Conservation (phyloP, 2,888 invertebrate genomes). For the Latrodectus elegans region DNA sequence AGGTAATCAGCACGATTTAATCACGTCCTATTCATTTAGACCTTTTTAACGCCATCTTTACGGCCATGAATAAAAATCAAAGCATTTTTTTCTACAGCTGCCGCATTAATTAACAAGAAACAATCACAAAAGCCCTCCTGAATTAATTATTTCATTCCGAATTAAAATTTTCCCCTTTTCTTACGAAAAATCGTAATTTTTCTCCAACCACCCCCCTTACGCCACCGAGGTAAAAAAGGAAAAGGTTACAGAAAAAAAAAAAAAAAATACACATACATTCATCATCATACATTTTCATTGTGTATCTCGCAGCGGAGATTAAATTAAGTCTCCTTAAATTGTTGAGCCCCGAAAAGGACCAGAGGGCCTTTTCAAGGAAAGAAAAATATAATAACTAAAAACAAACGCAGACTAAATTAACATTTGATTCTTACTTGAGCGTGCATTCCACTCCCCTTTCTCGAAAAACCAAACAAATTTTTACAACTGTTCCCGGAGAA, state of each 20-base stretch:
- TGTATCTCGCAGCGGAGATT: conserved; percentile 2
- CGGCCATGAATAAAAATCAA: not conserved
- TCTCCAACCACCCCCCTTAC: not conserved
- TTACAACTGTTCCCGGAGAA: conserved; percentile 12
- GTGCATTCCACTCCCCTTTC: not conserved
- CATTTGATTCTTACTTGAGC: conserved; percentile 54
- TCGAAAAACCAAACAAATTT: conserved; percentile 23
- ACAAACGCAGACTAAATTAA: conserved; percentile 51
- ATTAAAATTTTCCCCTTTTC: not conserved
- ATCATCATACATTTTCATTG: conserved; percentile 2
- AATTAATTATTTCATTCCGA: not conserved
- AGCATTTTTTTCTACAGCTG: not conserved
- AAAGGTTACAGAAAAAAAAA: not conserved
- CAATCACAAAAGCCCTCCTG: not conserved
- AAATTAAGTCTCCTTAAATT: conserved; percentile 5
- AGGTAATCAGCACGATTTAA: not conserved
- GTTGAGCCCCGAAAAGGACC: not conserved
- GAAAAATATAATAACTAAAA: not conserved
- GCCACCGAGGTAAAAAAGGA: no score
- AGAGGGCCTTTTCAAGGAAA: not conserved
- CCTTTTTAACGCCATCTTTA: no score
- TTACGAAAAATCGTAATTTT: not conserved
- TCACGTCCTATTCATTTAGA: no score
- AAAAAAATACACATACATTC: not conserved
- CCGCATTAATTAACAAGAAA: conserved; percentile 1